phyloP scores from a whole-genome alignment of 2,888 invertebrate species.

The Cantharis nigra region DNA sequence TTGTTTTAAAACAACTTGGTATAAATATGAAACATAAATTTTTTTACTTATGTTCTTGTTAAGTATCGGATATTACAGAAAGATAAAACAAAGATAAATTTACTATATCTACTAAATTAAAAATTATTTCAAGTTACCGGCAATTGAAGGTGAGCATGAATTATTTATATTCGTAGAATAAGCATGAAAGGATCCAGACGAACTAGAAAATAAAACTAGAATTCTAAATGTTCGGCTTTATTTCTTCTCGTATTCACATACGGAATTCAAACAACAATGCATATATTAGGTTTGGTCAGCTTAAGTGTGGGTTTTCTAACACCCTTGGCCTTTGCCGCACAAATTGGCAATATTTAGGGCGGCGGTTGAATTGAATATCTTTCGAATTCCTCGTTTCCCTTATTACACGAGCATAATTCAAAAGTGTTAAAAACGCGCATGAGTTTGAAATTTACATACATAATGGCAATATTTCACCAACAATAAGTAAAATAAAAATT shows the following conservation, averaged over 20 bases:
- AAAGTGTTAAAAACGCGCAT: not conserved
- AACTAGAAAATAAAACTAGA: constrained; percentile 23
- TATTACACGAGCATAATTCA: not conserved
- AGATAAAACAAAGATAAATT: not conserved
- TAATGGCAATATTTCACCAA: not conserved
- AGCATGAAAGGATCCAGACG: constrained; percentile 22
- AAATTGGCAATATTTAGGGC: constrained; percentile 31
- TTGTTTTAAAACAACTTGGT: too few relatives aligned
- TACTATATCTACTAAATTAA: not conserved
- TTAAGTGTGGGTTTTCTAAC: constrained; percentile 28
- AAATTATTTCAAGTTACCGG: not conserved
- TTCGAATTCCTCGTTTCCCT: constrained; percentile 2
- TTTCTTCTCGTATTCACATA: constrained; percentile 27
- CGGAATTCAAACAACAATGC: constrained; percentile 25
- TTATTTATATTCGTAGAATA: constrained; percentile 25
- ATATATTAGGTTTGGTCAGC: constrained; percentile 31
- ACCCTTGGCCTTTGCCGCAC: constrained; percentile 26
- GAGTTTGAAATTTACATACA: not conserved
- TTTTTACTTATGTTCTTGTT: not conserved
- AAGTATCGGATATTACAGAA: too few relatives aligned
- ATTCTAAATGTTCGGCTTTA: constrained; percentile 18
- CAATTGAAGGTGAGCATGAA: constrained; percentile 25
- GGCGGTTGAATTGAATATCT: constrained; percentile 26
- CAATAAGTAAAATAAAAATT: not conserved
- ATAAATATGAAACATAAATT: too few relatives aligned